phyloP scores from a whole-genome alignment of 2,797 vertebrate species.

The Nasua narica region DNA sequence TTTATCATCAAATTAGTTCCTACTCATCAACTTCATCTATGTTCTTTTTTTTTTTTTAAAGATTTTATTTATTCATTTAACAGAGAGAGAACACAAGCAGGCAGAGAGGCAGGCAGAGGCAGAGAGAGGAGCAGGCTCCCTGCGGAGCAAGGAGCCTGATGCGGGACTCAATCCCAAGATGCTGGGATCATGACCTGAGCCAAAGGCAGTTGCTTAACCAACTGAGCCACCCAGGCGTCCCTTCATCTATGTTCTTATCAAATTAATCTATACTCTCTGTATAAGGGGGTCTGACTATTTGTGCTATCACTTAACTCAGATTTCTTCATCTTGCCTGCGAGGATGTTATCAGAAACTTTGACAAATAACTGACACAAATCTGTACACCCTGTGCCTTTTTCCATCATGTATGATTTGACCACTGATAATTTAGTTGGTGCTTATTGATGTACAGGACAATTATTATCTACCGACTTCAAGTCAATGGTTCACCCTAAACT shows the following conservation, averaged over 20 bases:
- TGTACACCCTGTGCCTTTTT: not conserved
- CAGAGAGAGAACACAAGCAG: no score
- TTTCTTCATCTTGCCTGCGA: not conserved
- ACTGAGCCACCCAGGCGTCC: no score
- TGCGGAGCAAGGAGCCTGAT: no score
- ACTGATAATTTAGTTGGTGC: not conserved
- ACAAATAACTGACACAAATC: not conserved
- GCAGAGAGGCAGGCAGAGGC: no score
- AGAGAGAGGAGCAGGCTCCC: no score
- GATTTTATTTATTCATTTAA: no score
- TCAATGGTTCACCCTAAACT: not conserved
- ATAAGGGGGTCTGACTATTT: no score
- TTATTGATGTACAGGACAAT: not conserved
- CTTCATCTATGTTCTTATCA: not conserved
- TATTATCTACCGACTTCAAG: not conserved
- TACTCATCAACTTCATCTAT: not conserved
- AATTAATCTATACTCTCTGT: no score
- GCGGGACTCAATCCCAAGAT: no score
- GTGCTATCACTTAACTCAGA: not conserved
- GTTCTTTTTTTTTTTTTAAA: no score
- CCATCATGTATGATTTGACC: not conserved
- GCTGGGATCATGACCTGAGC: no score
- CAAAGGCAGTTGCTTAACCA: no score
- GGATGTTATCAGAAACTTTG: not conserved
- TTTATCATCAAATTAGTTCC: not conserved